A percentile compares a stretch with the other conserved stretches of the same genome.
Evolutionary conservation across 2,113 vertebrate species (phyloP).

Genomic region (Talpa occidentalis): DNA sequence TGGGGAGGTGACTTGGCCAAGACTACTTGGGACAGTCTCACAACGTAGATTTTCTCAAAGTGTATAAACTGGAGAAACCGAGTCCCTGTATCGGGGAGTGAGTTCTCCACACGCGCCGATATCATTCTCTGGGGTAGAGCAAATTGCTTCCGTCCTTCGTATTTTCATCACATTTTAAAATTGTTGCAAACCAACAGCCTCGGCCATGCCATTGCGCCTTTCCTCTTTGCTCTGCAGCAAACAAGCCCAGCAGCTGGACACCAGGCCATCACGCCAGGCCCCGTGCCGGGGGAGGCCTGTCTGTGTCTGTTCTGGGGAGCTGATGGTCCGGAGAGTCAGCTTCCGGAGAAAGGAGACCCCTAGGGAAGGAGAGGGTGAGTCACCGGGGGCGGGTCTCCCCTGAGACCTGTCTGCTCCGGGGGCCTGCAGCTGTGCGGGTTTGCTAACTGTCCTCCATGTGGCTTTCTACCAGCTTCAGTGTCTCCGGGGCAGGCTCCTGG

Average conservation of each 20-base stretch:
- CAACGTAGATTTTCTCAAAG: conserved; percentile 5
- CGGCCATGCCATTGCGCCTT: not conserved
- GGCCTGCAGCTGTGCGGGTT: accelerated
- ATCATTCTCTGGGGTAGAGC: not conserved
- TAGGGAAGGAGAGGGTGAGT: not conserved
- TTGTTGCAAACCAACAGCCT: not conserved
- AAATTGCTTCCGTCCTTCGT: not conserved
- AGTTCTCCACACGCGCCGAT: not conserved
- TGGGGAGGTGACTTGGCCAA: not conserved
- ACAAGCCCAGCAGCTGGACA: not conserved
- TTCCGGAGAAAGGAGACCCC: not conserved
- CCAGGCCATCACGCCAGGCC: not conserved
- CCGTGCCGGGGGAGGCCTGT: not conserved
- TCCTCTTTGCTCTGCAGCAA: not conserved
- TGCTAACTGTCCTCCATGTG: accelerated
- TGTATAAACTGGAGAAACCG: not conserved
- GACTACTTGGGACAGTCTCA: not conserved
- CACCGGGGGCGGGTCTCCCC: too few species aligned
- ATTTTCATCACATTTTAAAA: conserved; percentile 40
- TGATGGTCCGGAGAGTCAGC: not conserved
- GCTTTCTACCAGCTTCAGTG: too few species aligned
- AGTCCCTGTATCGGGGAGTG: not conserved
- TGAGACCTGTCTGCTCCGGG: too few species aligned
- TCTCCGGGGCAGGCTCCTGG: too few species aligned
- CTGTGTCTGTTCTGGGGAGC: not conserved